A percentile compares a stretch with the other conserved stretches of the same genome.
Evolutionary conservation across 1,140 invertebrate genomes (phyloP).

Genomic region (Drosophila kohkoa): DNA sequence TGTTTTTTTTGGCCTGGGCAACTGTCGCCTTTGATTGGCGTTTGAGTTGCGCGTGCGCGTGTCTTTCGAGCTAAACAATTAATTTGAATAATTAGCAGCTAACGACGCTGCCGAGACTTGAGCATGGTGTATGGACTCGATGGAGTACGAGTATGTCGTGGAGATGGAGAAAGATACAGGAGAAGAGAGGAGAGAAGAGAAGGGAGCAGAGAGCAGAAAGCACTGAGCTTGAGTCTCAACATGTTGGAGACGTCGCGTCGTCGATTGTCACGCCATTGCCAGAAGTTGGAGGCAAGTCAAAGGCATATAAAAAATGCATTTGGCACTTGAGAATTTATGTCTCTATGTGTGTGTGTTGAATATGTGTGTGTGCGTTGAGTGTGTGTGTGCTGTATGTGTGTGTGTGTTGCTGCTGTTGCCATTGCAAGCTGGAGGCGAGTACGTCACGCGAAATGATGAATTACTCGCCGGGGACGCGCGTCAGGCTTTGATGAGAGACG

Average conservation of each 20-base stretch:
- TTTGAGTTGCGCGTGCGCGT: constrained; percentile 79
- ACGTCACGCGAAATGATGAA: constrained; percentile 82
- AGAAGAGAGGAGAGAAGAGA: background rate
- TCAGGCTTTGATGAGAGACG: constrained; percentile 81
- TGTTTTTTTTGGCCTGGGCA: constrained; percentile 21
- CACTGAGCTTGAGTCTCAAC: constrained; percentile 53
- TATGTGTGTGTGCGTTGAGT: background rate
- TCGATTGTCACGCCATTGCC: constrained; percentile 78
- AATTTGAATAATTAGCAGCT: constrained; percentile 83
- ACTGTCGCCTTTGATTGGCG: constrained; percentile 69
- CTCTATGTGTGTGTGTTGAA: constrained; percentile 22
- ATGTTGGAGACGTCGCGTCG: constrained; percentile 46
- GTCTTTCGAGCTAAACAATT: constrained; percentile 76
- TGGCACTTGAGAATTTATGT: constrained; percentile 82
- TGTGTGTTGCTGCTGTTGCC: constrained; percentile 18
- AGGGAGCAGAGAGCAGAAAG: background rate
- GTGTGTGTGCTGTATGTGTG: constrained; percentile 23
- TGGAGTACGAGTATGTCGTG: background rate
- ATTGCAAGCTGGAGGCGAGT: constrained; percentile 46
- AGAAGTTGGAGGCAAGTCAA: constrained; percentile 73
- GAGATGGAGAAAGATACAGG: background rate
- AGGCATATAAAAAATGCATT: constrained; percentile 78
- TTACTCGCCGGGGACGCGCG: constrained; percentile 82
- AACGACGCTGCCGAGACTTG: constrained; percentile 58
- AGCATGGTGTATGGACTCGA: constrained; percentile 1